phyloP scores from a whole-genome alignment of 1,140 invertebrate genomes.

The Trachymyrmex septentrionalis region DNA sequence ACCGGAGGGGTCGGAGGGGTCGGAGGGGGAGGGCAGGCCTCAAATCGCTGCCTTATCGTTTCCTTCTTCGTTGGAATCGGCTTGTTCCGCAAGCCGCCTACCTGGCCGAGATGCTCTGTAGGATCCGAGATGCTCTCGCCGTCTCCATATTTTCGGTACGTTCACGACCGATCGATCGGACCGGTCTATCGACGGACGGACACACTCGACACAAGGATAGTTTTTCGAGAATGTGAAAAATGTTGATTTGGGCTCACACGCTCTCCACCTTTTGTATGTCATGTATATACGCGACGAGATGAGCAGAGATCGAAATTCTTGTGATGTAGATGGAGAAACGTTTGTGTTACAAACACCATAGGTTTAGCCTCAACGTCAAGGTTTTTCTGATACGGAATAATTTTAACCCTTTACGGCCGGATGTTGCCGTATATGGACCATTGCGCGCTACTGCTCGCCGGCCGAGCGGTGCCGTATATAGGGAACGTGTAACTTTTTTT shows the following conservation, averaged over 20 bases:
- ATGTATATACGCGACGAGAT: neutral
- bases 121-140: conserved; percentile 39
- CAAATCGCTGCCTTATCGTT: conserved; percentile 68
- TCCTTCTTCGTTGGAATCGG: conserved; percentile 58
- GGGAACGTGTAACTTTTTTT: conserved; percentile 32
- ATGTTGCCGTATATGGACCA: conserved; percentile 59
- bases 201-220: neutral
- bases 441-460: conserved; percentile 42
- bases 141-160: conserved; percentile 61
- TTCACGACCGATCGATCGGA: conserved; percentile 42
- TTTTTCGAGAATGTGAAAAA: conserved; percentile 52
- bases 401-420: conserved; percentile 55
- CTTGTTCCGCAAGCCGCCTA: conserved; percentile 47
- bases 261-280: conserved; percentile 2
- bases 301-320: conserved; percentile 34
- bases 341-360: neutral
- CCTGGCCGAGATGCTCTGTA: conserved; percentile 26
- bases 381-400: conserved; percentile 61
- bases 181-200: conserved; percentile 27
- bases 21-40: neutral
- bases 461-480: conserved; percentile 49
- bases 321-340: neutral
- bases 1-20: conserved; percentile 3
- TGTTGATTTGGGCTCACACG: conserved; percentile 2
- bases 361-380: neutral